Evolutionary conservation across 2,888 invertebrate genomes (phyloP).

Genomic region (Athalia circularis): DNA sequence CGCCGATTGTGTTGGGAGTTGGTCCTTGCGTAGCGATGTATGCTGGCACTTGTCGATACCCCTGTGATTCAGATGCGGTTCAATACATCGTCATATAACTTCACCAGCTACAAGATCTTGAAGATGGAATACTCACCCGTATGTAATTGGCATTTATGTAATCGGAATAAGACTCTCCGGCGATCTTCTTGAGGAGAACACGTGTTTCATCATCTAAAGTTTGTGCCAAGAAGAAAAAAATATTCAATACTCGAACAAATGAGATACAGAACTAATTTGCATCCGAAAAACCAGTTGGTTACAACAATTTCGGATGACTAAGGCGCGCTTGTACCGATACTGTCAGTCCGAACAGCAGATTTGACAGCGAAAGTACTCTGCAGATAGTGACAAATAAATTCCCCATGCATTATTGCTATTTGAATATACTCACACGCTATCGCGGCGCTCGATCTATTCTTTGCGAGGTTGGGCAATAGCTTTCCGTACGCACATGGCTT

Average conservation of each 20-base stretch:
- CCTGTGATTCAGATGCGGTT: conserved; percentile 50
- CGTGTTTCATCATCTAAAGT: conserved; percentile 75
- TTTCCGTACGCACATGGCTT: conserved; percentile 63
- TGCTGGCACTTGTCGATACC: conserved; percentile 60
- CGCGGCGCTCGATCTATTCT: conserved; percentile 72
- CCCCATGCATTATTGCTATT: too few relatives aligned
- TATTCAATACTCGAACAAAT: too few relatives aligned
- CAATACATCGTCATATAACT: conserved; percentile 50
- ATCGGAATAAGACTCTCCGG: conserved; percentile 72
- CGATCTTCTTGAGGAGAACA: conserved; percentile 72
- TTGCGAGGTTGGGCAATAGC: conserved; percentile 65
- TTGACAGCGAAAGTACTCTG: too few relatives aligned
- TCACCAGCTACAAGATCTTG: neutral
- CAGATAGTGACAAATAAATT: too few relatives aligned
- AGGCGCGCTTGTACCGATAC: too few relatives aligned
- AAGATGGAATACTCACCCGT: conserved; percentile 64
- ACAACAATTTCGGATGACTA: too few relatives aligned
- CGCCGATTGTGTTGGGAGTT: conserved; percentile 68
- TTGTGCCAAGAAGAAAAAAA: too few relatives aligned
- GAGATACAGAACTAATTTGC: too few relatives aligned
- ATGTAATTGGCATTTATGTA: conserved; percentile 77
- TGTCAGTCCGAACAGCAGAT: too few relatives aligned
- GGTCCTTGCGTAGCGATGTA: conserved; percentile 73
- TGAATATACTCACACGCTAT: conserved; percentile 71
- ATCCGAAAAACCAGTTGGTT: too few relatives aligned